Percentiles rank a stretch among this genome's conserved stretches.
Conservation (phyloP, 2,888 invertebrate genomes). For the Limnephilus auricula region DNA sequence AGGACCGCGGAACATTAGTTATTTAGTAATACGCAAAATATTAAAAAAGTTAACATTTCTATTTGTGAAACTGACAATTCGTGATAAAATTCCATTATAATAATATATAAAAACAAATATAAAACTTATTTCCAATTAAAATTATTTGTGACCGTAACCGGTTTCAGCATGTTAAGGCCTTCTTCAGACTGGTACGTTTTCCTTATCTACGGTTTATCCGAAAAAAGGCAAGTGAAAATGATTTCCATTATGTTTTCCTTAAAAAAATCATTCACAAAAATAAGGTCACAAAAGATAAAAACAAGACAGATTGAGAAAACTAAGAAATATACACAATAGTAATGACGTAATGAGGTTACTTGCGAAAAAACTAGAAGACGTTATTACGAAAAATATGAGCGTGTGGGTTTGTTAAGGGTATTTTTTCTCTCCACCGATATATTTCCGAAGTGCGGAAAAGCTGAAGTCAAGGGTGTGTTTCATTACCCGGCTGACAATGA, state of each 20-base stretch:
- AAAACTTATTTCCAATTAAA: no score
- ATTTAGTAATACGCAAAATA: background rate
- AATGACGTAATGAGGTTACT: no score
- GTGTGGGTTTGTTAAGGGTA: background rate
- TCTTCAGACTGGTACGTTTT: no score
- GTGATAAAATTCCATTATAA: no score
- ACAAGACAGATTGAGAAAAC: background rate
- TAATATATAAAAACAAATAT: no score
- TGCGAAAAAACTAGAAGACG: background rate
- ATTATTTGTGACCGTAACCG: no score
- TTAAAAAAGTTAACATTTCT: no score
- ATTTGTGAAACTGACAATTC: no score
- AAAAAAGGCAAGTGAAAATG: background rate
- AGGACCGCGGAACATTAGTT: background rate
- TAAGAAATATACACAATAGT: background rate
- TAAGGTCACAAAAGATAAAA: background rate
- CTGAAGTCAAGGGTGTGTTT: slow-evolving; percentile 28
- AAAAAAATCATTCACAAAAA: background rate
- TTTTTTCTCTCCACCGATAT: background rate
- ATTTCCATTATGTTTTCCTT: background rate
- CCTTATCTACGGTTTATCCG: no score
- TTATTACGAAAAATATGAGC: background rate
- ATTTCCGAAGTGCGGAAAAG: background rate
- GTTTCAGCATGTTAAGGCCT: no score
- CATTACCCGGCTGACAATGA: slow-evolving; percentile 42